phyloP scores from a whole-genome alignment of 2,113 vertebrate genomes.

The Caretta caretta region DNA sequence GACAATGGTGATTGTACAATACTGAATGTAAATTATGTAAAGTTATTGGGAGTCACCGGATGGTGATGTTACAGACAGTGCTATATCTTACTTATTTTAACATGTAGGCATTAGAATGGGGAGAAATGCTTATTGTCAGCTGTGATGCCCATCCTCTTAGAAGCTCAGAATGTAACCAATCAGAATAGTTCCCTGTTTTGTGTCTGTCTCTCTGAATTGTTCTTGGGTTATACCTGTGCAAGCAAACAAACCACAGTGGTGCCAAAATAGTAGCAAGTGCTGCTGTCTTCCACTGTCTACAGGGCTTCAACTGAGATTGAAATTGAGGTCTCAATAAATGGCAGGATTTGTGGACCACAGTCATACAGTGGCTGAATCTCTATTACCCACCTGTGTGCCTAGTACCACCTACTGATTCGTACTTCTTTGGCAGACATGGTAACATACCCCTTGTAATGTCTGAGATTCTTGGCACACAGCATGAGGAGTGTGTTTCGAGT shows the following conservation, averaged over 20 bases:
- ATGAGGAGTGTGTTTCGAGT: not conserved
- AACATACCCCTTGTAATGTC: not conserved
- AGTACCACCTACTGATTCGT: not conserved
- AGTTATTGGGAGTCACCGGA: not conserved
- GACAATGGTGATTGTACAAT: too few relatives aligned
- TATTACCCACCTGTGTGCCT: not conserved
- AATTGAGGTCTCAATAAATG: not conserved
- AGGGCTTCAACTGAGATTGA: not conserved
- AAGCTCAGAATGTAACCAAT: too few relatives aligned
- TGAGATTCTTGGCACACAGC: not conserved
- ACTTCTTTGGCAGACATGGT: not conserved
- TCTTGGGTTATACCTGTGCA: not conserved
- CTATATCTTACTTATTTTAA: not conserved
- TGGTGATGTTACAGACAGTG: not conserved
- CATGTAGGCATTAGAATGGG: not conserved
- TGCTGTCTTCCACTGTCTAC: not conserved
- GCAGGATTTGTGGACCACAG: not conserved
- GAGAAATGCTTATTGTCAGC: not conserved
- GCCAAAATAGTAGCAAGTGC: not conserved
- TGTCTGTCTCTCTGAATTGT: not conserved
- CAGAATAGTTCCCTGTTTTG: not conserved
- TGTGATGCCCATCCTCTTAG: not conserved
- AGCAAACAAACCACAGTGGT: rapidly evolving
- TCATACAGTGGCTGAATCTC: not conserved
- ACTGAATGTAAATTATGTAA: rapidly evolving